A percentile compares a stretch with the other conserved stretches of the same genome.
Evolutionary conservation across 1,140 invertebrate genomes (phyloP).

Genomic region (Oscheius sp.): DNA sequence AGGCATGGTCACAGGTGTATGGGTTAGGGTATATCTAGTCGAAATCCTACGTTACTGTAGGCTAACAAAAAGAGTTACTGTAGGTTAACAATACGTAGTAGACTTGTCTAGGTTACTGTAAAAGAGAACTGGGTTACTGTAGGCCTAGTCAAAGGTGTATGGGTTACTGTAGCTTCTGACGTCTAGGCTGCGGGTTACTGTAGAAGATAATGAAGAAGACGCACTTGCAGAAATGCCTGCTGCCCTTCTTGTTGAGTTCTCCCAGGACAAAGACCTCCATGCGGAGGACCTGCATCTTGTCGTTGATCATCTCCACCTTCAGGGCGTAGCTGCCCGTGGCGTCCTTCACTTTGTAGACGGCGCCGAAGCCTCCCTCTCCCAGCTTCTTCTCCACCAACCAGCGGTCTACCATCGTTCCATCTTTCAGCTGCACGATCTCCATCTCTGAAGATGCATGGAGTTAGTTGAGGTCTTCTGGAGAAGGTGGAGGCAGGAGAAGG

Average conservation of each 20-base stretch:
- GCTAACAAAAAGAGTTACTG: too few species aligned
- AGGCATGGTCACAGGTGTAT: too few species aligned
- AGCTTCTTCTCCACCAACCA: constrained; percentile 41
- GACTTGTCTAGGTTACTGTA: not conserved
- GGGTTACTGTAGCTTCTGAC: not conserved
- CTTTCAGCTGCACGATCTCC: constrained; percentile 40
- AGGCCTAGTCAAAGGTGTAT: not conserved
- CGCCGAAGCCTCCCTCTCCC: constrained; percentile 41
- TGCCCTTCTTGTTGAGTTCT: constrained; percentile 45
- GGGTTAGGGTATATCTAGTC: too few species aligned
- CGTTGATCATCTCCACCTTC: constrained; percentile 50
- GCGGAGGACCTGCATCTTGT: constrained; percentile 51
- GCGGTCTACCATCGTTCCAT: constrained; percentile 33
- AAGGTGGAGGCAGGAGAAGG: too few species aligned
- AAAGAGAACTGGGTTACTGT: not conserved
- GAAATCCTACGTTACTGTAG: too few species aligned
- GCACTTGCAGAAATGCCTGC: constrained; percentile 53
- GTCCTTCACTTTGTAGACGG: constrained; percentile 46
- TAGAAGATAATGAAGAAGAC: not conserved
- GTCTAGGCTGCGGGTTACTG: not conserved
- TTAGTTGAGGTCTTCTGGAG: too few species aligned
- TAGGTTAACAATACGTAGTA: too few species aligned
- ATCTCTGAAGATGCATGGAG: too few species aligned
- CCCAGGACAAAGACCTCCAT: constrained; percentile 52
- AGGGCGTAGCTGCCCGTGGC: constrained; percentile 47